Base-by-base conservation (phyloP, 1,140 invertebrate genomes). In the Phenacoccus solenopsis region DNA sequence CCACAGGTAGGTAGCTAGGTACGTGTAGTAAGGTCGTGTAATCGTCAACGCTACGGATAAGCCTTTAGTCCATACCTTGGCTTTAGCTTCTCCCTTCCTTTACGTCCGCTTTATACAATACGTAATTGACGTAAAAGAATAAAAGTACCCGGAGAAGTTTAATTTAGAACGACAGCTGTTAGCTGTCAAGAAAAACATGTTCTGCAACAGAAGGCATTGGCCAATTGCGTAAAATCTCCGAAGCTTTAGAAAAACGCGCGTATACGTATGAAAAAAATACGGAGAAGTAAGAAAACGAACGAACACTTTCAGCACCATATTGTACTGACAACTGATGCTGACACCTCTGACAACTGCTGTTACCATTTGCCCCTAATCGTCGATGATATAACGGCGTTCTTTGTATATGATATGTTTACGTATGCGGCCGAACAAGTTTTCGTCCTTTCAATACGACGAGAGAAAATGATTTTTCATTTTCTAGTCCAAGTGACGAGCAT, bases 161-260 rank as follows among this genome's bases (percentile, higher is more conserved):
- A 64, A 64, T 64, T 64, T 64, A 64, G 59, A 64, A 64, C 59
- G 59, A 64, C 59, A 64, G 59, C 59, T 64, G 59, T 64, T 64
- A 27, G 59, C 59, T 64, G 59, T 64, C 59, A 64, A 64, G 25
- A 64, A 64, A 64, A 64, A 64, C 59, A 64, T 64, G 59, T 27
- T 64, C 25, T 64, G 59, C 59, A 64, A 64, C 59, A 64, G 59
- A 64, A 64, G 25, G 25, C 59, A 27, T 27, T 64, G 59, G 59
- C 59, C 59, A 64, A 64, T 64, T 64, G 59, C 59, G 59, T 64
- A 25, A 27, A 64, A 64, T 64, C 59, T 64, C 59, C 20, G 25
- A 49, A 49, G 38, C 38, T 49, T 49, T 49, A 49, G 25, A 64
- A 64, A 16, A 64, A 27, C 2, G 5, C 22, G 9, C 9, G 32